Percentiles rank a stretch among this genome's conserved stretches.
phyloP scores from a whole-genome alignment of 2,888 invertebrate species.

The Aphodius granarius region DNA sequence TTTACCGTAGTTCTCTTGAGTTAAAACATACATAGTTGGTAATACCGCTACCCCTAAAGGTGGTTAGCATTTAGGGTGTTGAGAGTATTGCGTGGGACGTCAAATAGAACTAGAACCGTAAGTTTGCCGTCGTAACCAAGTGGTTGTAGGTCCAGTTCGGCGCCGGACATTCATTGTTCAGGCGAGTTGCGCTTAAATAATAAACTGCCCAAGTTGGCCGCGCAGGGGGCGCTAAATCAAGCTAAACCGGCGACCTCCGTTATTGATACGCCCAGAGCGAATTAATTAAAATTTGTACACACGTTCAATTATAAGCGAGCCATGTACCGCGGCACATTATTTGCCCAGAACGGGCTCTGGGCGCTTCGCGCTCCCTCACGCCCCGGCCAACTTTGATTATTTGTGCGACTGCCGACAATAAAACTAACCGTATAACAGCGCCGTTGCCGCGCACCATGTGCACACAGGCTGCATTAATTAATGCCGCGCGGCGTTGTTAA shows the following conservation, averaged over 20 bases:
- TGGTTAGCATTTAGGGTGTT: not conserved
- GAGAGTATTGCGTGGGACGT: not conserved
- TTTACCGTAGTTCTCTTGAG: too few species aligned
- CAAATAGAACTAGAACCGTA: not conserved
- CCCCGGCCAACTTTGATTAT: conserved; percentile 12
- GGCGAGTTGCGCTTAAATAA: conserved; percentile 3
- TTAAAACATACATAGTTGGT: too few species aligned
- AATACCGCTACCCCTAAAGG: too few species aligned
- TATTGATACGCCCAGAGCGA: conserved; percentile 24
- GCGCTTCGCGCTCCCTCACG: not conserved
- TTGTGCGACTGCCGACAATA: conserved; percentile 5
- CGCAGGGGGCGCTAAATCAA: conserved; percentile 8
- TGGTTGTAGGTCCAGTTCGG: not conserved
- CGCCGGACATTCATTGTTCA: not conserved
- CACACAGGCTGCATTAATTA: conserved; percentile 13
- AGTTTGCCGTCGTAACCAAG: not conserved
- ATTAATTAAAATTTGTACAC: conserved; percentile 25
- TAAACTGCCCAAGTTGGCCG: conserved; percentile 5
- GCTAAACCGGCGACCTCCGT: conserved; percentile 11
- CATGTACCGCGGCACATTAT: not conserved
- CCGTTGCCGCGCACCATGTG: conserved; percentile 5
- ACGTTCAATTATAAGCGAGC: conserved; percentile 1
- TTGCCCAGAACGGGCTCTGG: not conserved
- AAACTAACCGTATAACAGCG: conserved; percentile 12
- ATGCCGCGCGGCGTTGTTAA: not conserved